A percentile compares a stretch with the other conserved stretches of the same genome.
Conservation (phyloP, 1,140 invertebrate species). For the Magallana gigas region DNA sequence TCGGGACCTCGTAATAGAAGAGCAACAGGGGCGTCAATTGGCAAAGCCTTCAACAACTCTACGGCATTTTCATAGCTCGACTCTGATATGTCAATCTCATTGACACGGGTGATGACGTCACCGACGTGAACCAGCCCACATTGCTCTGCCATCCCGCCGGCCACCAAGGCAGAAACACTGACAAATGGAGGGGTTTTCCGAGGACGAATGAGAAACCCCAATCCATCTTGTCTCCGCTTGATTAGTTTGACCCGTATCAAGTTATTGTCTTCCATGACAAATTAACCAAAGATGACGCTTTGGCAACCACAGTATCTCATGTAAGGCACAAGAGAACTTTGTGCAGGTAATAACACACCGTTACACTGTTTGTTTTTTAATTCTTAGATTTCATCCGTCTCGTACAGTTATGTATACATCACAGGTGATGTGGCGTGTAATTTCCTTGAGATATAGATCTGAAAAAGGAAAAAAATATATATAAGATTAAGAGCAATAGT, state of each 20-base stretch:
- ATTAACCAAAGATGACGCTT: not conserved
- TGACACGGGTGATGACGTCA: slow-evolving; percentile 73
- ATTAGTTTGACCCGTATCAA: slow-evolving; percentile 74
- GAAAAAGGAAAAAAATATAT: not conserved
- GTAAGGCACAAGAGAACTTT: not conserved
- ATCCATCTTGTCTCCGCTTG: slow-evolving; percentile 69
- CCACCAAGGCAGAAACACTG: slow-evolving; percentile 70
- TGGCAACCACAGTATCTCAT: not conserved
- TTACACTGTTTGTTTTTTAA: not conserved
- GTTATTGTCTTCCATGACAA: slow-evolving; percentile 60
- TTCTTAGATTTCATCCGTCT: not conserved
- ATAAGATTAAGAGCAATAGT: slow-evolving; percentile 1
- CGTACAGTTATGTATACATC: not conserved
- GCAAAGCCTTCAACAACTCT: slow-evolving; percentile 71
- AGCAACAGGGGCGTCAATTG: slow-evolving; percentile 64
- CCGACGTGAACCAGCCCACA: slow-evolving; percentile 73
- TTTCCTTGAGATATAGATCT: slow-evolving; percentile 25
- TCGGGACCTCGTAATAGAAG: slow-evolving; percentile 71
- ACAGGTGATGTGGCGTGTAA: not conserved
- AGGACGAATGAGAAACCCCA: slow-evolving; percentile 74
- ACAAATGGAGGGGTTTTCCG: slow-evolving; percentile 69
- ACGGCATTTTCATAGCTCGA: slow-evolving; percentile 72
- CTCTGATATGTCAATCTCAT: slow-evolving; percentile 72
- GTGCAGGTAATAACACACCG: not conserved
- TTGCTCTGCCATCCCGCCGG: slow-evolving; percentile 71